Conservation (phyloP, 2,888 invertebrate species). For the Frankliniella fusca region DNA sequence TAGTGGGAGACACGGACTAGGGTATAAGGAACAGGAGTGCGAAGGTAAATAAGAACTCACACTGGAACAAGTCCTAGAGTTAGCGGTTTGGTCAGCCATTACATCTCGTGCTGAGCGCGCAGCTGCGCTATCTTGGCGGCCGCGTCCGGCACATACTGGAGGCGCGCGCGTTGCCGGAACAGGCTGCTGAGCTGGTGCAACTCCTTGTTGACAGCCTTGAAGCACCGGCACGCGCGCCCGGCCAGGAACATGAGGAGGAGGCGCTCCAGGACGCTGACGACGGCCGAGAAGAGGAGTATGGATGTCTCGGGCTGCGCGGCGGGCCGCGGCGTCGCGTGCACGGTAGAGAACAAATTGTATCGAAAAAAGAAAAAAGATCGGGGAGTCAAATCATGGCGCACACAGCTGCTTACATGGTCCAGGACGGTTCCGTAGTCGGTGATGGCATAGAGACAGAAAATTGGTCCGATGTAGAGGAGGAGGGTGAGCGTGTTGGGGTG, state of each 20-base stretch:
- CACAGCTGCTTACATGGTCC: not conserved
- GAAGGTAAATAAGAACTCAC: no score
- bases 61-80: no score
- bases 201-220: not conserved
- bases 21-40: no score
- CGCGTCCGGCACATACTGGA: not conserved
- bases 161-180: not conserved
- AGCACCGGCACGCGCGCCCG: not conserved
- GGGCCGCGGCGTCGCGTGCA: no score
- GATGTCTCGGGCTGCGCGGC: not conserved
- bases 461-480: not conserved
- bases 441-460: not conserved
- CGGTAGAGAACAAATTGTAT: no score
- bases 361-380: no score
- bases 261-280: not conserved
- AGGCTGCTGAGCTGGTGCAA: not conserved
- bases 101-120: not conserved
- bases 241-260: not conserved
- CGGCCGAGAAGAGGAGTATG: not conserved
- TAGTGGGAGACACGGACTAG: not conserved
- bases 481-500: not conserved
- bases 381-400: no score
- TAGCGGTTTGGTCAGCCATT: not conserved
- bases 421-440: not conserved
- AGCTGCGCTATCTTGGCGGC: not conserved